These are phyloP conservation scores for Pseudomugil tenellus DNA, from an alignment of 2,797 vertebrate genomes.

Conservation along the genomic window DNA sequence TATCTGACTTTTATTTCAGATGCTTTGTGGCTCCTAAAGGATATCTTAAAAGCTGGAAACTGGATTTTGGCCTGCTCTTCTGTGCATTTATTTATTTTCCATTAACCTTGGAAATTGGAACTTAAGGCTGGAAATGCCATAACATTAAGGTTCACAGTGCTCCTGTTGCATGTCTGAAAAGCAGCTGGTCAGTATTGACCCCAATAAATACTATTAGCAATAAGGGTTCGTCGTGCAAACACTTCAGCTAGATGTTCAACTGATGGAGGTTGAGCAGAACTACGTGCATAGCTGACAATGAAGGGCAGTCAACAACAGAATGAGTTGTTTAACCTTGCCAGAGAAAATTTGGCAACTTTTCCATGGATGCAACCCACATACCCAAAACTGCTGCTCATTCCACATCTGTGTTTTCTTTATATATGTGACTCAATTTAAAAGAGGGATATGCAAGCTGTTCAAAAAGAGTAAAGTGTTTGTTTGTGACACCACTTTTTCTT, in stretches of 20 bases:
- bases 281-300: not conserved
- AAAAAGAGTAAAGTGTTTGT: too few relatives aligned
- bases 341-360: too few relatives aligned
- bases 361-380: too few relatives aligned
- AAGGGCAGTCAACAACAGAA: too few relatives aligned
- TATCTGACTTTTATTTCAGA: conserved; percentile 53
- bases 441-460: too few relatives aligned
- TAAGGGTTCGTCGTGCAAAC: not conserved
- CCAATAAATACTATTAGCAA: not conserved
- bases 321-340: too few relatives aligned
- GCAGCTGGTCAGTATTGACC: not conserved
- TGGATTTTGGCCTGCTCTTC: conserved; percentile 27
- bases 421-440: too few relatives aligned
- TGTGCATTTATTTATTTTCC: conserved; percentile 17
- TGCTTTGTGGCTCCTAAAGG: conserved; percentile 57
- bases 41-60: conserved; percentile 52
- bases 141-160: not conserved
- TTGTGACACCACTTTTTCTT: too few relatives aligned
- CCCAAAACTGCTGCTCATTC: too few relatives aligned
- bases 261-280: not conserved
- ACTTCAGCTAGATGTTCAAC: not conserved
- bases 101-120: not conserved
- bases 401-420: too few relatives aligned
- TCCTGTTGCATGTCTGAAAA: not conserved
- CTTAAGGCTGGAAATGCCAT: not conserved